phyloP scores from a whole-genome alignment of 2,888 invertebrate species.

The Griposia aprilina region DNA sequence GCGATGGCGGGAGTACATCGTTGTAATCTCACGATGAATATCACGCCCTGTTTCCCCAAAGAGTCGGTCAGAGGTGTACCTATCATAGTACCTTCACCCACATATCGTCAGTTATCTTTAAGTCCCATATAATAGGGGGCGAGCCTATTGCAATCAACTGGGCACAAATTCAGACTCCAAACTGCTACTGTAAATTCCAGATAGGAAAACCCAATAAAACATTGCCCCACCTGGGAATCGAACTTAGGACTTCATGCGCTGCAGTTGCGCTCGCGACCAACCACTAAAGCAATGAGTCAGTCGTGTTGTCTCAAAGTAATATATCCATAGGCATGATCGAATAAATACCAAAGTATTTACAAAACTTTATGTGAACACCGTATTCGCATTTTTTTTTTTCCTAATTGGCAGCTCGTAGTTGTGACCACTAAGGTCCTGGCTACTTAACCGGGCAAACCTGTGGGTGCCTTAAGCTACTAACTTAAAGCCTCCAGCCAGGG shows the following conservation, averaged over 20 bases:
- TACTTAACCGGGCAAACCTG: too few relatives aligned
- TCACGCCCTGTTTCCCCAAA: not conserved
- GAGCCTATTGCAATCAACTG: not conserved
- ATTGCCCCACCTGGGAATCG: too few relatives aligned
- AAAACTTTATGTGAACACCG: not conserved
- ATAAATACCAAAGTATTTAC: not conserved
- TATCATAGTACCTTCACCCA: not conserved
- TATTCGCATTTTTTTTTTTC: not conserved
- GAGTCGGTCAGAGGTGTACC: not conserved
- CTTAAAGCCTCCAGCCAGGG: too few relatives aligned
- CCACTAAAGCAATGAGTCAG: not conserved
- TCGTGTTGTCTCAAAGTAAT: not conserved
- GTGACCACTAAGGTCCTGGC: too few relatives aligned
- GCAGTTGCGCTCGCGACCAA: not conserved
- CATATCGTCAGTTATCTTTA: not conserved
- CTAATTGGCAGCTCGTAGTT: too few relatives aligned
- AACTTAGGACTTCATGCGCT: not conserved
- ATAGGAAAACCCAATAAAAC: too few relatives aligned
- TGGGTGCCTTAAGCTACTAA: too few relatives aligned
- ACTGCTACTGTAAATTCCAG: too few relatives aligned
- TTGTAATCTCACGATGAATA: not conserved
- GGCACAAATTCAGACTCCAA: not conserved
- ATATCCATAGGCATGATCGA: not conserved
- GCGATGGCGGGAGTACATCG: not conserved
- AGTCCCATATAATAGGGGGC: too few relatives aligned